Evolutionary conservation across 2,888 invertebrate species (phyloP).

Genomic region (Drosophila paracracens): DNA sequence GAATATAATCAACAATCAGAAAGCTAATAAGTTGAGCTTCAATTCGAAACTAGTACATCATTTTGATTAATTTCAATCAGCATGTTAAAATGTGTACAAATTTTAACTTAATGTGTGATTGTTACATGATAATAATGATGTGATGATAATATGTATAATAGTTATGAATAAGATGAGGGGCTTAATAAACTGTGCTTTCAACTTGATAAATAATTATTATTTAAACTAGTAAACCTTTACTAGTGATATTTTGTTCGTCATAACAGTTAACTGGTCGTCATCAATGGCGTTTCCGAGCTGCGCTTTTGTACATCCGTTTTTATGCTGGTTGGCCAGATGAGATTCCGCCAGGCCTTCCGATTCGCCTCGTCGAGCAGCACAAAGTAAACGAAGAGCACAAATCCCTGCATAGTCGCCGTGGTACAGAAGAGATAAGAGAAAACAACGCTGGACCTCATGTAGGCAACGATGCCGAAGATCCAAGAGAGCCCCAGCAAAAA

Average conservation of each 20-base stretch:
- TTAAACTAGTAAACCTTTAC: slow-evolving; percentile 3
- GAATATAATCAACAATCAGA: neutral
- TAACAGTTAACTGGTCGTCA: slow-evolving; percentile 32
- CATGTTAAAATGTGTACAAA: neutral
- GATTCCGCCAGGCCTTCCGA: slow-evolving; percentile 48
- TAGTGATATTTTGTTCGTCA: slow-evolving; percentile 53
- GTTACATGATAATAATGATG: neutral
- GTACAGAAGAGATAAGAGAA: slow-evolving; percentile 88
- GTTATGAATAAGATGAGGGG: neutral
- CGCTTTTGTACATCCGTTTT: slow-evolving; percentile 43
- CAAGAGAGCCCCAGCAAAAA: slow-evolving; percentile 88
- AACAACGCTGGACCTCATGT: slow-evolving; percentile 85
- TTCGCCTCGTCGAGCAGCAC: slow-evolving; percentile 87
- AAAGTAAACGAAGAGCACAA: slow-evolving; percentile 88
- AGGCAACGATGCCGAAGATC: slow-evolving; percentile 87
- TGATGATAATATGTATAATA: neutral
- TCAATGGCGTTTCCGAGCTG: slow-evolving; percentile 43
- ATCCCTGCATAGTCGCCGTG: slow-evolving; percentile 88
- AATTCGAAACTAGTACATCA: neutral
- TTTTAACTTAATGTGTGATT: neutral
- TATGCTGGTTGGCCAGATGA: slow-evolving; percentile 47
- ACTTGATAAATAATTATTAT: slow-evolving; percentile 3
- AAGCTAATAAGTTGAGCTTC: neutral
- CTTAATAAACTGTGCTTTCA: neutral
- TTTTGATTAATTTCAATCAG: neutral